phyloP scores from a whole-genome alignment of 2,797 vertebrate genomes.

The Neomorphus geoffroyi region DNA sequence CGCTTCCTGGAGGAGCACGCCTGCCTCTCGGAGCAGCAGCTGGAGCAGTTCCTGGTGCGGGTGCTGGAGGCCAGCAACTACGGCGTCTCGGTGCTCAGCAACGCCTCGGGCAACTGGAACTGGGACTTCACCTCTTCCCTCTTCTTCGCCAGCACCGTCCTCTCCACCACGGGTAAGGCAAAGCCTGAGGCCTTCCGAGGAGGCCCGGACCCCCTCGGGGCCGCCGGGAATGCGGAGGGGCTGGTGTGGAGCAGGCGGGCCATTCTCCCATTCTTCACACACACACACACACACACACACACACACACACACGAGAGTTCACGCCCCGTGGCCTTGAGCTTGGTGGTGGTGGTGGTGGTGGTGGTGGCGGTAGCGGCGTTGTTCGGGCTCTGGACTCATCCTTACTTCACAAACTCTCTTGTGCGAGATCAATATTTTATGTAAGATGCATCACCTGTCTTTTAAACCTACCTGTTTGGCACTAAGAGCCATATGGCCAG shows the following conservation, averaged over 20 bases:
- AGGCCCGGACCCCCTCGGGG: neutral
- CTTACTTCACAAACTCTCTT: neutral
- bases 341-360: too few species aligned
- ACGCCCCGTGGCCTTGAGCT: neutral
- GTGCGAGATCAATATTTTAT: too few species aligned
- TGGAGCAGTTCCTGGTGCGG: conserved; percentile 87
- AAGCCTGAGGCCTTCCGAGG: conserved; percentile 41
- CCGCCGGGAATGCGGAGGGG: neutral
- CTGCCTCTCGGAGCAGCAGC: conserved; percentile 87
- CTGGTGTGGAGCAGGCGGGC: neutral
- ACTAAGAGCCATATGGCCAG: neutral
- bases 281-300: too few species aligned
- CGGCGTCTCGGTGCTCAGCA: conserved; percentile 93
- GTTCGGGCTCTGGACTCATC: neutral
- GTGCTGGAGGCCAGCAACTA: conserved; percentile 95
- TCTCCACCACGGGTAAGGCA: conserved; percentile 92
- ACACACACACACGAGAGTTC: too few species aligned
- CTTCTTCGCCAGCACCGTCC: conserved; percentile 95
- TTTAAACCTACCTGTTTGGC: neutral
- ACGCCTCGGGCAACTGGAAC: conserved; percentile 92
- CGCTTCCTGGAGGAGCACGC: conserved; percentile 89
- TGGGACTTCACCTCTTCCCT: conserved; percentile 98
- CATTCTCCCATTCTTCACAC: too few species aligned
- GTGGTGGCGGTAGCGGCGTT: too few species aligned
- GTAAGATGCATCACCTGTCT: neutral